Conservation (phyloP, 2,113 vertebrate genomes). For the Solea senegalensis region DNA sequence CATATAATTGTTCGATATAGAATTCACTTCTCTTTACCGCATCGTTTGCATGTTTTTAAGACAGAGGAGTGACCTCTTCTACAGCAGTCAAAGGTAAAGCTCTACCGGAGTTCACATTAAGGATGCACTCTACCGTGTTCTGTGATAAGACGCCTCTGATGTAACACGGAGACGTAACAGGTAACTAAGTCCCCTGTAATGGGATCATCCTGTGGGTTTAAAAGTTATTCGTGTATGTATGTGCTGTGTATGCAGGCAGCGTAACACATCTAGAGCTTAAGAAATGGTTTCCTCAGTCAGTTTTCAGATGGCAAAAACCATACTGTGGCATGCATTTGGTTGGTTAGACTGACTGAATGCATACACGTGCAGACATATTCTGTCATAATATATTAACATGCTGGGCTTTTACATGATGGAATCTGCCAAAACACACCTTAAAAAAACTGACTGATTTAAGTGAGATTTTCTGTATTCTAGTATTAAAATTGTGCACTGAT, state of each 20-base stretch:
- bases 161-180: slow-evolving; percentile 72
- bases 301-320: too few species aligned
- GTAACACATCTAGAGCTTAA: not conserved
- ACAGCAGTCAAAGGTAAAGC: slow-evolving; percentile 13
- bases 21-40: not conserved
- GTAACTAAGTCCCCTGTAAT: slow-evolving; percentile 82
- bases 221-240: slow-evolving; percentile 68
- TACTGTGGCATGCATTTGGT: too few species aligned
- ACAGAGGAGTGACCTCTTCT: not conserved
- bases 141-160: slow-evolving; percentile 65
- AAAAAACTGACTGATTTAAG: too few species aligned
- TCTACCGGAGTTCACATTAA: slow-evolving; percentile 14
- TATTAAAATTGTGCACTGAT: not conserved
- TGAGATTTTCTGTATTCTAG: not conserved
- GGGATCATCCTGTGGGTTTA: slow-evolving; percentile 79
- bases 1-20: too few species aligned
- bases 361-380: too few species aligned
- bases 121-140: slow-evolving; percentile 46
- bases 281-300: not conserved
- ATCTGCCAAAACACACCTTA: too few species aligned
- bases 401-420: too few species aligned
- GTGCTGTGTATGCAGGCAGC: slow-evolving; percentile 25
- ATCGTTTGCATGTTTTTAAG: not conserved
- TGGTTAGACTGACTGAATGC: too few species aligned
- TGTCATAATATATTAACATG: too few species aligned